Evolutionary conservation across 2,797 vertebrate species (phyloP).

Genomic region (Eremophila alpestris): DNA sequence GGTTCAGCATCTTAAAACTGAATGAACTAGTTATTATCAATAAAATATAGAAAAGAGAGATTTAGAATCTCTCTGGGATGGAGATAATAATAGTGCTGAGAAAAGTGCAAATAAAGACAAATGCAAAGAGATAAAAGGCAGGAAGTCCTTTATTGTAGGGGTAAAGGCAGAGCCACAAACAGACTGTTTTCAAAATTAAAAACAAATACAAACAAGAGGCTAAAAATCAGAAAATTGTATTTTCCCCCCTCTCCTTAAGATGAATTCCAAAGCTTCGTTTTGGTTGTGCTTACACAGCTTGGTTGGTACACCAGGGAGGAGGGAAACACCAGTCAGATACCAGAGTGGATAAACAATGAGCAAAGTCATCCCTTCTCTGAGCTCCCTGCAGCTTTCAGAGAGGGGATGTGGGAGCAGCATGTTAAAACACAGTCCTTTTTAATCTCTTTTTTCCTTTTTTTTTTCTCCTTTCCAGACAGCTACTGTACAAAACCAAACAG

Average conservation of each 20-base stretch:
- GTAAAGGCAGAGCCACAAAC: slow-evolving; percentile 42
- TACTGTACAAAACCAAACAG: slow-evolving; percentile 78
- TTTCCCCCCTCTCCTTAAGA: background rate
- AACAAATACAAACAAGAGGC: slow-evolving; percentile 11
- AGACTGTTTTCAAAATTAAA: slow-evolving; percentile 30
- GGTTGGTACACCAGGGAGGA: background rate
- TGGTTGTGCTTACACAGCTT: background rate
- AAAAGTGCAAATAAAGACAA: background rate
- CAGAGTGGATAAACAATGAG: background rate
- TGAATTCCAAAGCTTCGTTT: background rate
- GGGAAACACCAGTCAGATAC: background rate
- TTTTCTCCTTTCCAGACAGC: slow-evolving; percentile 70
- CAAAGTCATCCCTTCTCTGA: background rate
- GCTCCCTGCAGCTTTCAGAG: background rate
- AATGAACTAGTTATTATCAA: background rate
- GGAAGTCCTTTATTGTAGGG: slow-evolving; percentile 65
- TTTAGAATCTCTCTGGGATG: background rate
- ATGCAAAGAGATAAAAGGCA: background rate
- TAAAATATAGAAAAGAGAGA: background rate
- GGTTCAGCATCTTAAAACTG: background rate
- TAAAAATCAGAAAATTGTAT: background rate
- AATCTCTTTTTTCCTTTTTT: background rate
- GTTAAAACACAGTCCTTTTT: slow-evolving; percentile 59
- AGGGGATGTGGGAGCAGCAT: slow-evolving; percentile 74
- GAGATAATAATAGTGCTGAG: background rate